Conservation (phyloP, 2,113 vertebrate genomes). For the Spilogale gracilis region DNA sequence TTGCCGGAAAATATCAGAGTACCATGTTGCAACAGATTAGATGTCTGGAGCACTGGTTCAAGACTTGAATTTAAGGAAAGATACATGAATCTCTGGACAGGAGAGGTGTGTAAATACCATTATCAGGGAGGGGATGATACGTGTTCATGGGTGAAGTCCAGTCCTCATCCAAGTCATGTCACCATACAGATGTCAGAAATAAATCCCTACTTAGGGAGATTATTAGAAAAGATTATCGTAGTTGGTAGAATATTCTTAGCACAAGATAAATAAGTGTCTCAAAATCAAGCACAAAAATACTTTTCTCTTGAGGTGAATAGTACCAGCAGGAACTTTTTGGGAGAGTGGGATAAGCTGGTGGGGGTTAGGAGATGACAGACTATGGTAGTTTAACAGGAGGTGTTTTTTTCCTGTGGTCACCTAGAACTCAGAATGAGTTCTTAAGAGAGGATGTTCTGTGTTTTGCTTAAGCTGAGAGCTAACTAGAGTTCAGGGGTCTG, state of each 20-base stretch:
- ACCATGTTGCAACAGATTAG: background rate
- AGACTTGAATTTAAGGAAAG: background rate
- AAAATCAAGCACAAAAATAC: background rate
- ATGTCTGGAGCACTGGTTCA: slow-evolving; percentile 9
- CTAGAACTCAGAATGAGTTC: background rate
- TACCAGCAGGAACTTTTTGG: slow-evolving; percentile 11
- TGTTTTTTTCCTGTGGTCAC: background rate
- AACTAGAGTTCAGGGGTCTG: background rate
- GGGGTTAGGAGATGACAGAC: background rate
- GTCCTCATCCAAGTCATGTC: background rate
- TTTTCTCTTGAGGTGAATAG: background rate
- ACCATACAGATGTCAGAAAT: background rate
- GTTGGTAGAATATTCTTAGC: background rate
- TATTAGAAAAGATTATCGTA: background rate
- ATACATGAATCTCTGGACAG: background rate
- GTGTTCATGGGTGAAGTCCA: background rate
- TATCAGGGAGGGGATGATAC: background rate
- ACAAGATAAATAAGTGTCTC: background rate
- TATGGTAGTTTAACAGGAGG: background rate
- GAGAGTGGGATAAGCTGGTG: background rate
- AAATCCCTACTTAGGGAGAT: background rate
- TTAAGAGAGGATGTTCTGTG: background rate
- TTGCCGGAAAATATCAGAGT: background rate
- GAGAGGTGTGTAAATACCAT: background rate
- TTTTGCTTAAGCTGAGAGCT: slow-evolving; percentile 8